phyloP scores from a whole-genome alignment of 1,140 invertebrate species.

The Meloidogyne hapla region DNA sequence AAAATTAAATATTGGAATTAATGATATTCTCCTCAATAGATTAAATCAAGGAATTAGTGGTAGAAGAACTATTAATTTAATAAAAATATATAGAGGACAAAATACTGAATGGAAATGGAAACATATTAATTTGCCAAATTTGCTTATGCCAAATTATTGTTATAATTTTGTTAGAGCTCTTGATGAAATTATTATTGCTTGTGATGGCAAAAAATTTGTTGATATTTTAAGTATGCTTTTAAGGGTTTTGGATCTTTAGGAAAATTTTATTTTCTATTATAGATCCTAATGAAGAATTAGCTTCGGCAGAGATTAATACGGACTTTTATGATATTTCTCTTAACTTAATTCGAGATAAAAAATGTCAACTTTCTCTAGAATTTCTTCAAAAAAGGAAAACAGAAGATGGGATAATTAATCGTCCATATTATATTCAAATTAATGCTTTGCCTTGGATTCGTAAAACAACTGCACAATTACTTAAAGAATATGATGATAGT shows the following conservation, averaged over 20 bases:
- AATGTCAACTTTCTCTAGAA: background rate
- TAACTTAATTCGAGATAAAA: background rate
- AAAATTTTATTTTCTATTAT: background rate
- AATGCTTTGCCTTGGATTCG: background rate
- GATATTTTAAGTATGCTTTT: too few species aligned
- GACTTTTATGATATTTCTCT: background rate
- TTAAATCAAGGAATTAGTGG: background rate
- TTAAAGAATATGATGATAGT: background rate
- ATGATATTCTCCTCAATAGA: background rate
- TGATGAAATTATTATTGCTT: background rate
- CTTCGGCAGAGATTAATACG: background rate
- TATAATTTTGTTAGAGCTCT: constrained; percentile 1
- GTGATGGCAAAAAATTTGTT: background rate
- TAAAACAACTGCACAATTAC: background rate
- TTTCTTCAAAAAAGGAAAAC: background rate
- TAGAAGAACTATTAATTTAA: background rate
- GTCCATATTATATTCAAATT: background rate
- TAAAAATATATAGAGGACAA: background rate
- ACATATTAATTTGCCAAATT: background rate
- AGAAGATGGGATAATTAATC: background rate
- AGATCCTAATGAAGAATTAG: background rate
- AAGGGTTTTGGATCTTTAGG: too few species aligned
- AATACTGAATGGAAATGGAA: background rate
- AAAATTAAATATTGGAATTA: background rate
- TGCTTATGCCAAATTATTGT: background rate